These are phyloP conservation scores for Pteropus rufus DNA, from an alignment of 2,797 vertebrate species.

Conservation along the genomic window DNA sequence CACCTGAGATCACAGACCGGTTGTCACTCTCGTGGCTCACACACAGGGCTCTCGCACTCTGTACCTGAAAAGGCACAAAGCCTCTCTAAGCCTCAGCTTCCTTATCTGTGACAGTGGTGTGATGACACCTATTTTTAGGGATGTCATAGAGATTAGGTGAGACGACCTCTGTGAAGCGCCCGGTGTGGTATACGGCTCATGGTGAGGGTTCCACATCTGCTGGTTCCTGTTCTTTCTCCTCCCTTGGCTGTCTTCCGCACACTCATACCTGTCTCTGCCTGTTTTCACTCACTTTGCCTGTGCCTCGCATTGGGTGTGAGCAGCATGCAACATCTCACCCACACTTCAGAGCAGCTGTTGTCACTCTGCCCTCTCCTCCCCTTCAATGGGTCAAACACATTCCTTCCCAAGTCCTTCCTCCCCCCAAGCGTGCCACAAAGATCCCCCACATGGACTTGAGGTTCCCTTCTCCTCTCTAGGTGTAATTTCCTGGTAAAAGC, in stretches of 20 bases:
- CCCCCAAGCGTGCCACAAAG: neutral
- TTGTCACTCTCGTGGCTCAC: fast-evolving
- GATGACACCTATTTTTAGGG: neutral
- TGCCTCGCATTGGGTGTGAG: neutral
- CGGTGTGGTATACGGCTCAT: fast-evolving
- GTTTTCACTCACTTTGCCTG: neutral
- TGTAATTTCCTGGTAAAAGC: conserved; percentile 31
- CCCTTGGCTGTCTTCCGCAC: neutral
- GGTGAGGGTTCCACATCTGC: fast-evolving
- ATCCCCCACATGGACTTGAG: neutral
- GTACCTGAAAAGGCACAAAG: neutral
- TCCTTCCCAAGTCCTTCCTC: conserved; percentile 37
- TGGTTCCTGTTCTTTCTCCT: neutral
- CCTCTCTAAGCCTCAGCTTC: neutral
- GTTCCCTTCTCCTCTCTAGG: conserved; percentile 39
- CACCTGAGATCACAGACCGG: neutral
- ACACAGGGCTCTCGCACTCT: no score
- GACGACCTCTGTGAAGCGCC: neutral
- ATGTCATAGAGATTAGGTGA: fast-evolving
- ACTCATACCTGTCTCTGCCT: neutral
- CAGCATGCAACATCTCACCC: conserved; percentile 34
- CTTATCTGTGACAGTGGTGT: neutral
- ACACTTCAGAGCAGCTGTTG: conserved; percentile 56
- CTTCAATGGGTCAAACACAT: conserved; percentile 12
- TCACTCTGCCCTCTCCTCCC: conserved; percentile 26